Evolutionary conservation across 2,888 invertebrate species (phyloP), one percentile per base, ranked within the genome.

Genomic region (Scelioninae gen. 1): DNA sequence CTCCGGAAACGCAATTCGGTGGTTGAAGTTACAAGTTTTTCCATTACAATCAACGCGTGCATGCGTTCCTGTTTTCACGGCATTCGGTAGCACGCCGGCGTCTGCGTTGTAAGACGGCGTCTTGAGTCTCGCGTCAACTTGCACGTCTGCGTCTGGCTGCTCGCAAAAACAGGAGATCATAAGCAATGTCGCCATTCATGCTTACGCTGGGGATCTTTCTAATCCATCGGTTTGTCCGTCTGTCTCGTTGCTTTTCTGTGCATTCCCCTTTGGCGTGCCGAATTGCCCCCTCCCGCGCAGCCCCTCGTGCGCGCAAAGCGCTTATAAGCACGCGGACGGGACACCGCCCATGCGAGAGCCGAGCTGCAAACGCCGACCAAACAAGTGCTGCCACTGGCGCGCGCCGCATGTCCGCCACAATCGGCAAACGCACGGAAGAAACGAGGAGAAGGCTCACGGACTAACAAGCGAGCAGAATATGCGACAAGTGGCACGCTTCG

Each of bases 131-230:
- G 88, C 90, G 91, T 91, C 90, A 90, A 91, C 91, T 92, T 92
- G 90, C 91, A 92, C 91, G 92, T 91, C 91, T 91, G 91, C 91
- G 91, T 92, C 89, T 88, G 89, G 87, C 89, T 89, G 89, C 89
- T 89, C 89, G 86, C 86, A 85, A 84, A 86, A 90, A 60, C 91
- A 89, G 91, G 91, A 80, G 66, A 88, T 11, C 88, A 92, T 86
- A 82, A 38, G 29, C 11, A 53, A 16, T 29, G 23, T 40, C 13
- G 16, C 58, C 65, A 29, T 16, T 62, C 29, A 43, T 23, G 56
- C 29, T 53, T 43, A 34, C 75, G 47, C 47, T 47, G 10, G 32
- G 32, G 32, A 49, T n/a, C 45, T 55, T 66, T 80, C 55, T 72
- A 69, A 81, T 79, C 40, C 66, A 47, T 38, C 43, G 63, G 49